Evolutionary conservation across 2,113 vertebrate species (phyloP).

Genomic region (Cyanoliseus patagonus): DNA sequence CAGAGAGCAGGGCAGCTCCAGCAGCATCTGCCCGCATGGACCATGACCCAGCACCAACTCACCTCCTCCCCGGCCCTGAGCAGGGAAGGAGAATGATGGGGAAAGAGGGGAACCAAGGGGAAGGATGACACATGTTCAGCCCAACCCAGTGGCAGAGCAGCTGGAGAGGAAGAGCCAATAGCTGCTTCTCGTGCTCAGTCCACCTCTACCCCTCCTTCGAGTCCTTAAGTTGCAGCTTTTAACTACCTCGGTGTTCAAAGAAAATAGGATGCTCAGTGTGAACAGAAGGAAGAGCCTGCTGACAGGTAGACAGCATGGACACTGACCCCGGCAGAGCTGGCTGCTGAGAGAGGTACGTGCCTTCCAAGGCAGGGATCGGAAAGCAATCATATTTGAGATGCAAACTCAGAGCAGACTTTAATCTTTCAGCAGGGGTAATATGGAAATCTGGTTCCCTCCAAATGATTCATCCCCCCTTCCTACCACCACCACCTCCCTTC

Average conservation of each 20-base stretch:
- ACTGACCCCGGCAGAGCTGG: slow-evolving; percentile 29
- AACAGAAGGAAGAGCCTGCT: slow-evolving; percentile 53
- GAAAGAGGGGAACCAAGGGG: neutral
- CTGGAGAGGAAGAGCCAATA: slow-evolving; percentile 37
- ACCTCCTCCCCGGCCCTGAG: neutral
- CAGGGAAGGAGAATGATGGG: neutral
- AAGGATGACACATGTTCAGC: slow-evolving; percentile 17
- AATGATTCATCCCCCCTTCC: neutral
- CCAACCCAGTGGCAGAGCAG: slow-evolving; percentile 29
- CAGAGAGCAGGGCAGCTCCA: neutral
- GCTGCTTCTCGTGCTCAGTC: slow-evolving; percentile 2
- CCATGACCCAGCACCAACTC: neutral
- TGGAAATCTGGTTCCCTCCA: slow-evolving; percentile 16
- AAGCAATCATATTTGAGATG: slow-evolving; percentile 28
- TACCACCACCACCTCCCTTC: neutral
- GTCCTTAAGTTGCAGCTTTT: slow-evolving; percentile 48
- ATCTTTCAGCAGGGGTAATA: slow-evolving; percentile 28
- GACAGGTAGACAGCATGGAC: slow-evolving; percentile 40
- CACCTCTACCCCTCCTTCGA: neutral
- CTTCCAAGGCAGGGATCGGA: slow-evolving; percentile 11
- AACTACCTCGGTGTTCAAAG: neutral
- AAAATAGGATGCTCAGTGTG: slow-evolving; percentile 35
- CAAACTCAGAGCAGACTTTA: slow-evolving; percentile 18
- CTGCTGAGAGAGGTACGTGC: slow-evolving; percentile 63
- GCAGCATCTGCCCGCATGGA: neutral